Evolutionary conservation across 1,140 invertebrate species (phyloP).

Genomic region (Neotoxoptera formosana): DNA sequence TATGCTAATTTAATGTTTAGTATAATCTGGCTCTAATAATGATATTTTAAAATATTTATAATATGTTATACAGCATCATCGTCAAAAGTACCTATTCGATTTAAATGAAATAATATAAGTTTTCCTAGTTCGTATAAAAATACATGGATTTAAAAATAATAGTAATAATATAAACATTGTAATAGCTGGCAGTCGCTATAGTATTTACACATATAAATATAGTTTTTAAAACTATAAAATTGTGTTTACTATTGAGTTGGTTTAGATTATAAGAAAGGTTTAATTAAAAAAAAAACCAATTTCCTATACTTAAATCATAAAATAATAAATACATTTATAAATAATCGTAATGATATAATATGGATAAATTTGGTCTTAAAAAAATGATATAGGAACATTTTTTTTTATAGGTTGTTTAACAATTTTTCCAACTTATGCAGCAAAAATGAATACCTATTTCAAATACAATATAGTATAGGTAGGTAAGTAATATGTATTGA

Average conservation of each 20-base stretch:
- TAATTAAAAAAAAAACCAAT: background rate
- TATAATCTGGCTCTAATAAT: background rate
- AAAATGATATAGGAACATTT: too few species aligned
- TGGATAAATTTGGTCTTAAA: background rate
- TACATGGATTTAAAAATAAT: background rate
- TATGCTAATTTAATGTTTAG: constrained; percentile 9
- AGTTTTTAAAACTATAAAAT: background rate
- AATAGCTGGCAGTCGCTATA: background rate
- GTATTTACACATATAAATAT: background rate
- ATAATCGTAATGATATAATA: too few species aligned
- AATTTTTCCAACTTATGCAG: background rate
- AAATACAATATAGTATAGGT: too few species aligned
- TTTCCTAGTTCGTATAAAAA: background rate
- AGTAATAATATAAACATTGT: background rate
- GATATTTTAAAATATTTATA: background rate
- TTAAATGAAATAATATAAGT: background rate
- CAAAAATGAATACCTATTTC: too few species aligned
- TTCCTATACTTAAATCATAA: background rate
- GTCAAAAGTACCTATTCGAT: background rate
- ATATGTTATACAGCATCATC: background rate
- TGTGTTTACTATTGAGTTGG: background rate
- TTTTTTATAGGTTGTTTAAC: background rate
- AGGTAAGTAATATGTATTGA: too few species aligned
- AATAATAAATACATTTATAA: background rate
- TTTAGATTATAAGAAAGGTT: background rate